Evolutionary conservation across 35 echinoderm and acorn worm species (phyloP), one percentile per base, ranked within the genome.

Genomic region (Patiria miniata): DNA sequence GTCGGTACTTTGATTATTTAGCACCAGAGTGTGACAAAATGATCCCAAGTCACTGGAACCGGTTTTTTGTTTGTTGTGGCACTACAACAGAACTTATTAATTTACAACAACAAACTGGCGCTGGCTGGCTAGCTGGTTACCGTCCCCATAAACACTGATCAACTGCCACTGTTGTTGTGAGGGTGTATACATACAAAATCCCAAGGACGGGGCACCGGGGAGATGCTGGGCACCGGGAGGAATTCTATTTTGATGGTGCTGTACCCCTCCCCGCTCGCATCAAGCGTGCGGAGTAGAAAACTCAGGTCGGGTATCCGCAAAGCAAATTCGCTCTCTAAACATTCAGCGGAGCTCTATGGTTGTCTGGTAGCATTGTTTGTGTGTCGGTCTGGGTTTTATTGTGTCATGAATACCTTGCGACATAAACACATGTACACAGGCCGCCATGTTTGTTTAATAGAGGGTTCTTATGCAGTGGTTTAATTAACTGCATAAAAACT

Each of bases 21-120:
- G 42, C 12, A 12, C 42, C 42, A 47, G 12, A 47, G 4, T 4
- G 42, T 12, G 42, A 47, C 12, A 12, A 47, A 47, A 47, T 47
- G 30, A 73, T 73, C 65, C 21, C 34, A 14, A 34, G 65, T 73
- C 34, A 73, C 29, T 73, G 29, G 65, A 73, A 73, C 29, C 15
- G 26, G 26, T 23, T 73, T n/a, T n/a, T 73, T 73, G 65, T 73
- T 73, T 73, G 65, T 73, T 73, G 65, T 73, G 65, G 23, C 26
- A 73, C 26, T 73, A 73, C 26, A 73, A 73, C 10, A 73, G 65
- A 73, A 23, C 34, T 73, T 26, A 73, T 73, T 73, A 73, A 73
- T 73, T 73, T 73, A 73, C 65, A 30, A 73, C 26, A 73, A 73
- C 65, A 26, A 30, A 73, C 26, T 14, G 12, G 42, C 4, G 42